Base-by-base conservation (phyloP, 2,888 invertebrate species). In the Calephelis perditalis region DNA sequence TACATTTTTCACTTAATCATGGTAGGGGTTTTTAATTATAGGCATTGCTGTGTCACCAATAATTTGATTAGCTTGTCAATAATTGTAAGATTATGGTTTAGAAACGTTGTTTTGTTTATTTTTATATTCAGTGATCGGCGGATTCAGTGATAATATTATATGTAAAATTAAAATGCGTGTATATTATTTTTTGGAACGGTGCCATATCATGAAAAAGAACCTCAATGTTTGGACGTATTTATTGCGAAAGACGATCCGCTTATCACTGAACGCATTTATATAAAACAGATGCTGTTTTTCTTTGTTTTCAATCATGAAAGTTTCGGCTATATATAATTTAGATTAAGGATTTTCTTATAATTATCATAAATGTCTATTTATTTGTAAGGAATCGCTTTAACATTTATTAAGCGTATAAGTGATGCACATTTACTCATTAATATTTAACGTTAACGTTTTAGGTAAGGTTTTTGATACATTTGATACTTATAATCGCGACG, bases 11-110 rank as follows among this genome's bases (percentile, higher is more conserved):
- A 77, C 76, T 80, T 81, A 77, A 76, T 77, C 73, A 76, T 71
- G 78, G 78, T 87, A 87, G 79, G 74, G 80, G 80, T 79, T 78
- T 80, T 72, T 80, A 82, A 77, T 73, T 78, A 65, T 89, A 86
- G 85, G 84, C 78, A 82, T 86, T 90, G 88, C 90, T 90, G 89
- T 89, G 88, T 88, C 88, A 84, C 84, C 89, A 90, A 90, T 87
- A 90, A 89, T 83, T 84, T 79, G 76, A 80, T 82, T 87, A 88
- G 84, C 83, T 74, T 85, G 78, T 86, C 79, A 78, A 80, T 67
- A 66, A 81, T 73, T 74, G 70, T 86, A 86, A 78, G 76, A 66
- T 79, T 77, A 74, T 72, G 70, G 78, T 73, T 74, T 73, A 67
- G 26, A 58, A 63, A 52, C 72, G 77, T 72, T 70, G 63, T 72